phyloP scores from a whole-genome alignment of 2,888 invertebrate genomes.

The Plusia festucae region DNA sequence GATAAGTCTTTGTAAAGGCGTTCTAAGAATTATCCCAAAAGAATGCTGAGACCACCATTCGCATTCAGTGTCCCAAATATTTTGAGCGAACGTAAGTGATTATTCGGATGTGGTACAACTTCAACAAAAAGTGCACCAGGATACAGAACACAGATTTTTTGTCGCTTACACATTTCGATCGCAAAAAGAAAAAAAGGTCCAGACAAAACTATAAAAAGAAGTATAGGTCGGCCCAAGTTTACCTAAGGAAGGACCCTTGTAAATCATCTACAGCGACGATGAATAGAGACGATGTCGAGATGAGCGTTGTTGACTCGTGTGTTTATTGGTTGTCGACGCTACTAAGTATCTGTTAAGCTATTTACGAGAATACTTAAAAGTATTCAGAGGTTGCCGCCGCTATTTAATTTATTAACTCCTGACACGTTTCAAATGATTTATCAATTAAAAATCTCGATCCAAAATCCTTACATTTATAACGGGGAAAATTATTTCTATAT shows the following conservation, averaged over 20 bases:
- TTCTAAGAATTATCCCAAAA: conserved; percentile 83
- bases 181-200: conserved; percentile 85
- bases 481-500: no score
- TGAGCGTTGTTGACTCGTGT: conserved; percentile 86
- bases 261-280: conserved; percentile 86
- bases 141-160: conserved; percentile 86
- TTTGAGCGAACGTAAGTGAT: conserved; percentile 88
- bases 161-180: conserved; percentile 83
- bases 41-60: conserved; percentile 75
- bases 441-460: conserved; percentile 6
- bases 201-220: conserved; percentile 88
- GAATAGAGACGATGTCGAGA: conserved; percentile 82
- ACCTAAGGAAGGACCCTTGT: conserved; percentile 89
- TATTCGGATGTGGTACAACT: conserved; percentile 89
- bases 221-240: conserved; percentile 85
- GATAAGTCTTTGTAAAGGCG: conserved; percentile 68
- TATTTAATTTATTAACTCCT: conserved; percentile 56
- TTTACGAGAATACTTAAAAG: conserved; percentile 79
- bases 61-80: conserved; percentile 87
- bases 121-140: conserved; percentile 87
- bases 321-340: conserved; percentile 86
- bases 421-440: conserved; percentile 17
- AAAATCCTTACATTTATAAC: neutral
- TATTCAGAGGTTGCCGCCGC: conserved; percentile 61
- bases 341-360: conserved; percentile 85